These are phyloP conservation scores for Anguilla obscura DNA, from an alignment of 2,797 vertebrate species.

Conservation along the genomic window DNA sequence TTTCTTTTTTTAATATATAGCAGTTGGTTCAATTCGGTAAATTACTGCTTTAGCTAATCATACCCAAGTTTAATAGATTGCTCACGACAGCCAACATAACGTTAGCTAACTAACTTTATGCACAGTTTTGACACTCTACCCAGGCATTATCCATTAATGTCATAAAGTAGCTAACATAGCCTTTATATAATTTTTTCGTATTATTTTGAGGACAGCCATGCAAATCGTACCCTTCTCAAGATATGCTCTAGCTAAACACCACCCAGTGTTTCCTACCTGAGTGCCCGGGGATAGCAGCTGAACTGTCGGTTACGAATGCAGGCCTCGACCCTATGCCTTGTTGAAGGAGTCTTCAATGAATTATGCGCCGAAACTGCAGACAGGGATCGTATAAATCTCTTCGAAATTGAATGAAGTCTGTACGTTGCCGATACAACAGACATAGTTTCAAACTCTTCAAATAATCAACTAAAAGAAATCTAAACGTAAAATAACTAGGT, in stretches of 20 bases:
- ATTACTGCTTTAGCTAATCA: too few relatives aligned
- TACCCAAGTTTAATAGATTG: too few relatives aligned
- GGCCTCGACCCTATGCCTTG: slow-evolving; percentile 18
- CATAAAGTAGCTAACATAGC: background rate
- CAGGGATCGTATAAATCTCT: slow-evolving; percentile 10
- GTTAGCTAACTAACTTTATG: too few relatives aligned
- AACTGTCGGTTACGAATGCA: slow-evolving; percentile 30
- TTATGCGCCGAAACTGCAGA: background rate
- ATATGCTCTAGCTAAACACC: background rate
- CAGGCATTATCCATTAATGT: background rate
- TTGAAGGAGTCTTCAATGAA: background rate
- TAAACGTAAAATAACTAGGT: background rate
- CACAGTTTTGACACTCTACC: too few relatives aligned
- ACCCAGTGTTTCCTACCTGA: slow-evolving; percentile 39
- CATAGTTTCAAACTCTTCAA: slow-evolving; percentile 27
- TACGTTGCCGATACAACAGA: slow-evolving; percentile 5
- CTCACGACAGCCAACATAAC: too few relatives aligned
- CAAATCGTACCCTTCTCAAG: background rate
- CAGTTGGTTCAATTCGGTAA: too few relatives aligned
- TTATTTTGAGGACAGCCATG: background rate
- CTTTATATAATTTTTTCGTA: background rate
- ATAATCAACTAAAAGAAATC: background rate
- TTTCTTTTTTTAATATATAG: too few relatives aligned
- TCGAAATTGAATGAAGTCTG: background rate
- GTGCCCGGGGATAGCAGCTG: slow-evolving; percentile 19